Base-by-base conservation (phyloP, 2,888 invertebrate species). In the Willowsia nigromaculata region DNA sequence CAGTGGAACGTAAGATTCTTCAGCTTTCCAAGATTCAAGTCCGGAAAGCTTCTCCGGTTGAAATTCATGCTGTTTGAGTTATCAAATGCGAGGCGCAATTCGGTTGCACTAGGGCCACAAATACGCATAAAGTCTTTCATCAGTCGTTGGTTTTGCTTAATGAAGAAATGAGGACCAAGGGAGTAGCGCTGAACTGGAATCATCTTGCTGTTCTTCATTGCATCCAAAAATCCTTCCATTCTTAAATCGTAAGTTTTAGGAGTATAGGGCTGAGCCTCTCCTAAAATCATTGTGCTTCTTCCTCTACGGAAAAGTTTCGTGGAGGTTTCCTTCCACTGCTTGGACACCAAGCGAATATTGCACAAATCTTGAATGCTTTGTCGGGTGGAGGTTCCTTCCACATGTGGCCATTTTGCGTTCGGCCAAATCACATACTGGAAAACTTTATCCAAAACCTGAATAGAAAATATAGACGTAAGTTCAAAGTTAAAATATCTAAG, bases 81-180 rank as follows among this genome's bases (percentile, higher is more conserved):
- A 30, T 85, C 85, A 78, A 89, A 85, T 5, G 56, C 37, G 1
- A 89, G 18, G 5, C 65, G 47, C 25, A 89, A 25, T 18, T 83
- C 84, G 0, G 56, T 68, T 9, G 53, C 65, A 0, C 22, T 47
- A 6, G 74, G 78, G 0, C 78, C 78, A 85, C 78, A 84, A 18
- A 80, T 30, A 1, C 84, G 33, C 68, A 89, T 68, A 62, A 89
- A 89, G 40, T 83, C 84, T 25, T 85, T 85, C 68, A 89, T 62
- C 5, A 89, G 65, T 25, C 33, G 22, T 33, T 89, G 62, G 18
- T 89, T 89, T 27, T 50, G 18, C 40, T 78, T 76, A 50, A 80
- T 53, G 27, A 89, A 89, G 30, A 89, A 78, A n/a, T 53, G 47
- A 1, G 84, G 11, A 65, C 37, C 76, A 37, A 89, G 40, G 13